These are phyloP conservation scores for Sebastolobus altivelis DNA, from an alignment of 2,797 vertebrate species.

Conservation along the genomic window DNA sequence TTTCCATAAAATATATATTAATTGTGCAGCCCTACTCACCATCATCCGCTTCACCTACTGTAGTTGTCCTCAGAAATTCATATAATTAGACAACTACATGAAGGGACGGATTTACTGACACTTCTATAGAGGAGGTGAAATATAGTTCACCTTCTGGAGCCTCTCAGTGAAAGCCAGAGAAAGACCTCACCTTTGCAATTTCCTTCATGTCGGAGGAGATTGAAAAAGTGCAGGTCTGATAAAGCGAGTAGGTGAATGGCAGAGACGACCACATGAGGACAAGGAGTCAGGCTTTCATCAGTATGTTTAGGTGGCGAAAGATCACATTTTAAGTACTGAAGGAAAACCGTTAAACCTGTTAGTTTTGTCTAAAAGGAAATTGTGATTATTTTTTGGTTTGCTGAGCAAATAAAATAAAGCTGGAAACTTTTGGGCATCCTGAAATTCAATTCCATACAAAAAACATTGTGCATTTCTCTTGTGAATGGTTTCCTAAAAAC, in stretches of 20 bases:
- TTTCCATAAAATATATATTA: no score
- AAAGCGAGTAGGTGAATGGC: neutral
- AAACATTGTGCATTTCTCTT: neutral
- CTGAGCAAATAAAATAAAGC: neutral
- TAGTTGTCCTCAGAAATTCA: neutral
- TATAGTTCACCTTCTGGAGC: neutral
- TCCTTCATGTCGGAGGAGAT: neutral
- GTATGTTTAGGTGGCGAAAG: neutral
- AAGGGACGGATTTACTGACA: constrained; percentile 3
- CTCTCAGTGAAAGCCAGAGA: constrained; percentile 3
- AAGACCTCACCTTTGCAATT: neutral
- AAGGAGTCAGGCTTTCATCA: neutral
- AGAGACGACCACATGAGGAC: neutral
- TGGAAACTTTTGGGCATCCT: neutral
- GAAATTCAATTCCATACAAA: neutral
- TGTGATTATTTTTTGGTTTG: neutral
- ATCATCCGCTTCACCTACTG: neutral
- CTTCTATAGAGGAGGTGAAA: neutral
- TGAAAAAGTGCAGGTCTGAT: neutral
- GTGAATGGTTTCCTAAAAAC: neutral
- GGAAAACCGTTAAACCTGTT: neutral
- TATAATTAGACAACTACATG: neutral
- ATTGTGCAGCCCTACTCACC: no score
- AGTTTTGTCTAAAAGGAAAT: neutral
- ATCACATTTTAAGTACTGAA: neutral